Evolutionary conservation across 2,888 invertebrate genomes (phyloP).

Genomic region (Coelogynopora nodosa): DNA sequence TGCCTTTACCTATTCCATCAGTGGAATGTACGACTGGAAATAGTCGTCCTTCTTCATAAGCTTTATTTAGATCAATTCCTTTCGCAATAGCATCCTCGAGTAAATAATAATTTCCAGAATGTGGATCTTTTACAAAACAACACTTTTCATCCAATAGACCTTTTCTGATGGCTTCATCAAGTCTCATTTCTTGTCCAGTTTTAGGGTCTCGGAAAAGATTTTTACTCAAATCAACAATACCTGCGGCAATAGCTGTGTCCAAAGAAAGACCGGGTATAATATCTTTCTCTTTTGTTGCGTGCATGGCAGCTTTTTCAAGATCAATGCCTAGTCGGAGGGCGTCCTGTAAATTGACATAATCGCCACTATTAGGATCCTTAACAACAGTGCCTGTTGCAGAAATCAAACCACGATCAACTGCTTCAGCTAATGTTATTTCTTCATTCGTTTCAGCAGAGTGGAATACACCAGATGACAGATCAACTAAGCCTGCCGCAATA

Average conservation of each 20-base stretch:
- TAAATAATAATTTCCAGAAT: background rate
- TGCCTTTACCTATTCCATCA: background rate
- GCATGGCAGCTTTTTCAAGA: background rate
- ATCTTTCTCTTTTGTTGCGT: background rate
- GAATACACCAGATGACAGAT: background rate
- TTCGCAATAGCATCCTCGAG: background rate
- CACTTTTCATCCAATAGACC: background rate
- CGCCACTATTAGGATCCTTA: slow-evolving; percentile 1
- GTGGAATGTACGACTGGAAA: no score
- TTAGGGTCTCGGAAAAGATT: slow-evolving; percentile 67
- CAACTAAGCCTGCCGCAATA: slow-evolving; percentile 1
- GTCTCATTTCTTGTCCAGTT: slow-evolving; percentile 74
- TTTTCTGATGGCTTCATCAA: slow-evolving; percentile 71
- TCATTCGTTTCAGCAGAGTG: slow-evolving; percentile 76
- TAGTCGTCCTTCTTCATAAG: background rate
- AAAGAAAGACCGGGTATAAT: background rate
- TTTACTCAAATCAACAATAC: background rate
- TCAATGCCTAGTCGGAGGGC: background rate
- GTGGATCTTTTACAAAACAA: background rate
- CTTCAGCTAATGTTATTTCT: slow-evolving; percentile 70
- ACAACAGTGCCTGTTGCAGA: background rate
- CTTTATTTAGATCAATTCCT: background rate
- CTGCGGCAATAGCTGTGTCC: background rate
- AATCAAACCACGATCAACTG: background rate
- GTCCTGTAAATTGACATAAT: background rate